A percentile compares a stretch with the other conserved stretches of the same genome.
Evolutionary conservation across 2,113 vertebrate genomes (phyloP).

Genomic region (Calypte anna): DNA sequence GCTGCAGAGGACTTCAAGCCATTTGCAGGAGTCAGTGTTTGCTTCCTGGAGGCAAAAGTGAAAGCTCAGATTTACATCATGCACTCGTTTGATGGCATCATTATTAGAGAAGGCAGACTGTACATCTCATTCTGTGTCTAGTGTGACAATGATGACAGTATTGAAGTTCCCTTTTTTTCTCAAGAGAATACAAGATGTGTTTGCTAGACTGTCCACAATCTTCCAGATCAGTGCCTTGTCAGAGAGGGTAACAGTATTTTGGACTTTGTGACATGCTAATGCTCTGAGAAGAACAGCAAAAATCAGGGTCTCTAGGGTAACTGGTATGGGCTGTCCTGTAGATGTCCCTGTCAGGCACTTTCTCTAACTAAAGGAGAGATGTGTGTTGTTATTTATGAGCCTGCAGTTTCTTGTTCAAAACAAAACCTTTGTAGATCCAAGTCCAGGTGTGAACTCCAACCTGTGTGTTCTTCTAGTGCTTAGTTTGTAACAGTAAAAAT

Average conservation of each 20-base stretch:
- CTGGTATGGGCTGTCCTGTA: not conserved
- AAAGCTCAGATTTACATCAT: not conserved
- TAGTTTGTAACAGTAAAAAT: not conserved
- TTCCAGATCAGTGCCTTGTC: rapidly evolving
- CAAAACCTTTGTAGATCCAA: not conserved
- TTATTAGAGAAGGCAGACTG: not conserved
- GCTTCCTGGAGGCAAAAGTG: not conserved
- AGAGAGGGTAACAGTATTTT: not conserved
- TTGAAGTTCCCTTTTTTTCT: not conserved
- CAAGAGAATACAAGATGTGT: rapidly evolving
- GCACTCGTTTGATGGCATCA: not conserved
- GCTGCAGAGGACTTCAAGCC: not conserved
- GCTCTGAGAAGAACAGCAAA: not conserved
- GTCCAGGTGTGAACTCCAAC: not conserved
- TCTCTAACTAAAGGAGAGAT: not conserved
- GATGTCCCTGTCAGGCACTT: not conserved
- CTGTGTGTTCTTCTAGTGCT: not conserved
- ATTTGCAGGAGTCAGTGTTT: not conserved
- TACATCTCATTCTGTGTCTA: not conserved
- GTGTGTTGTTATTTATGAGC: not conserved
- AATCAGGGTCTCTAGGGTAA: not conserved
- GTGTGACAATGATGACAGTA: not conserved
- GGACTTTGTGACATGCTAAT: not conserved
- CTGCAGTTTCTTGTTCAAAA: not conserved
- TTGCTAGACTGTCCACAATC: not conserved